Evolutionary conservation across 2,113 vertebrate genomes (phyloP).

Genomic region (Glareola pratincola): DNA sequence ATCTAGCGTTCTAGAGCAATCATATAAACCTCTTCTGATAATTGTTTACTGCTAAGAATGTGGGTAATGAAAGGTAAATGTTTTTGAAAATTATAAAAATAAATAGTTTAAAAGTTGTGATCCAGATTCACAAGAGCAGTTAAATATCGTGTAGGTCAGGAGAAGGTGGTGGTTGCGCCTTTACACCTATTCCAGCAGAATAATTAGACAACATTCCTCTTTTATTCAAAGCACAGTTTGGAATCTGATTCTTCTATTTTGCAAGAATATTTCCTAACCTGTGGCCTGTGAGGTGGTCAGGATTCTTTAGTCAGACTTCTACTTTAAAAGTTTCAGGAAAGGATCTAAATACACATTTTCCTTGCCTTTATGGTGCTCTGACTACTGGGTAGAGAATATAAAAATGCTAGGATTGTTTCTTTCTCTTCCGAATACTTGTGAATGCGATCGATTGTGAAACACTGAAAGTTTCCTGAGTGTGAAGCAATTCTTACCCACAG

Average conservation of each 20-base stretch:
- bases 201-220: neutral
- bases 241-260: neutral
- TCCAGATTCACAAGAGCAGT: neutral
- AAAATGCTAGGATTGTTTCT: neutral
- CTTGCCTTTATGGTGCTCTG: neutral
- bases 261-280: neutral
- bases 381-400: neutral
- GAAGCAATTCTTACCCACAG: neutral
- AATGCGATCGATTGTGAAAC: fast-evolving
- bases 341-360: neutral
- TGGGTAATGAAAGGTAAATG: neutral
- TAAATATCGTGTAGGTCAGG: neutral
- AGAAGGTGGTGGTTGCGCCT: neutral
- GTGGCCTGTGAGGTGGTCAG: fast-evolving
- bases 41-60: neutral
- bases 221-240: neutral
- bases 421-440: neutral
- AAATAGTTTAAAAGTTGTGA: neutral
- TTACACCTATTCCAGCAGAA: neutral
- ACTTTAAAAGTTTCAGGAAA: neutral
- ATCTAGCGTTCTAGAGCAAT: neutral
- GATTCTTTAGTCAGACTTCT: neutral
- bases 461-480: too few relatives aligned
- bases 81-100: neutral
- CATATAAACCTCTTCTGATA: neutral